Evolutionary conservation across 2,113 vertebrate genomes (phyloP), one percentile per base, ranked within the genome.

Genomic region (Carassius gibelio): DNA sequence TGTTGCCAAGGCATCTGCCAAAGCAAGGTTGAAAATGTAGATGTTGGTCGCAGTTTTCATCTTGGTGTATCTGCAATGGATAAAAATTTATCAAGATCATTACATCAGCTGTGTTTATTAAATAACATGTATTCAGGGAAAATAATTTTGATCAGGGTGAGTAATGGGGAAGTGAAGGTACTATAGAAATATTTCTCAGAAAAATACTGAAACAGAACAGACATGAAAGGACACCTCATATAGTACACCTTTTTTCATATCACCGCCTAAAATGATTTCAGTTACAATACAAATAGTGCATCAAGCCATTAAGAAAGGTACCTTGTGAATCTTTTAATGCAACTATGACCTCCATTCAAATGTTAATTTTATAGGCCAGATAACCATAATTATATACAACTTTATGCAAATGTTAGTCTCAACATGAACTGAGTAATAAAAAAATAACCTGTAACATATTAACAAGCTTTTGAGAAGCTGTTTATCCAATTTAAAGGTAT

Each of bases 21-120:
- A 85, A 15, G 98, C 98, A 61, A 99, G 96, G 92, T 99, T 99
- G 91, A 99, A 99, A 93, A 99, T 99, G 88, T 99, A 99, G 94
- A 99, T 99, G 91, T 99, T 99, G 92, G 98, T 99, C 81, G 98
- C 98, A 0, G 98, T 99, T 94, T 99, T 99, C 98, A 99, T 99
- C 93, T 99, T 99, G 0, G 98, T 99, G 90, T 99, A 99, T 90
- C 98, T 99, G 92, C 62, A 83, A 87, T 87, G 30, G 85, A 72
- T 64, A 23, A 55, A 87, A 84, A 50, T 52, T 84, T n/a, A 72
- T 66, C 0, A 3, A 36, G 14, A 79, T 38, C 48, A 34, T 55
- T 55, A 17, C 50, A 9, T 55, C 21, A 59, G 4, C 19, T 71
- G 8, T 3, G 30, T 42, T 42, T n/a, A 21, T 42, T 72, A 72